These are phyloP conservation scores for Eucidaris tribuloides DNA, from an alignment of 35 echinoderm and acorn worm genomes.

Conservation along the genomic window DNA sequence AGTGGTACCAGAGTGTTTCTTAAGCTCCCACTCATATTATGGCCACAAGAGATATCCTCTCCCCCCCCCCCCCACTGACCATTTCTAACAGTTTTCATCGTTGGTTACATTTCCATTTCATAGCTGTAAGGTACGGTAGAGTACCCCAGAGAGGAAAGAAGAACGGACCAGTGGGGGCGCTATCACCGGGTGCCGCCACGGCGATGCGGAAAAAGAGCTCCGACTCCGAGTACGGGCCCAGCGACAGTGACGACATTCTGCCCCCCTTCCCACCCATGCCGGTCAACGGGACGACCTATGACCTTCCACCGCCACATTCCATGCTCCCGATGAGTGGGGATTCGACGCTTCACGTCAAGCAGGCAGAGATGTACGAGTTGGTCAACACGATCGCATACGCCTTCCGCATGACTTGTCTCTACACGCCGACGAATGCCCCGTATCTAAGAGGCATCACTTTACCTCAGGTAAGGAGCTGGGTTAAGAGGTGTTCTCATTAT, in stretches of 20 bases:
- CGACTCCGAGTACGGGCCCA: slow-evolving; percentile 80
- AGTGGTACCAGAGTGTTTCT: no score
- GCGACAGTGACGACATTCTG: slow-evolving; percentile 75
- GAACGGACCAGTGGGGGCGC: slow-evolving; percentile 50
- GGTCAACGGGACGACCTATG: slow-evolving; percentile 58
- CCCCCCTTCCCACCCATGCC: slow-evolving; percentile 50
- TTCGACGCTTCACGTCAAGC: slow-evolving; percentile 70
- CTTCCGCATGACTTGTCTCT: slow-evolving; percentile 96
- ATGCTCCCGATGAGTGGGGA: slow-evolving; percentile 32
- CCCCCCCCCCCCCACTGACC: no score
- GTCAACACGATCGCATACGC: slow-evolving; percentile 92
- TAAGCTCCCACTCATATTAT: no score
- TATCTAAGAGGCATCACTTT: slow-evolving; percentile 95
- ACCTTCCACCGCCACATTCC: slow-evolving; percentile 52
- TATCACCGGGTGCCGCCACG: slow-evolving; percentile 34
- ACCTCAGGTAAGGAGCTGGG: slow-evolving; percentile 80
- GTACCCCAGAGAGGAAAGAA: slow-evolving; percentile 87
- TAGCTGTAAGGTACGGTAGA: slow-evolving; percentile 92
- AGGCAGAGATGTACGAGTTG: slow-evolving; percentile 95
- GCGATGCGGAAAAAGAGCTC: slow-evolving; percentile 87
- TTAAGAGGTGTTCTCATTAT: no score
- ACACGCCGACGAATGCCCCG: slow-evolving; percentile 80
- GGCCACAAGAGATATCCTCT: no score
- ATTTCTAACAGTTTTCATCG: no score
- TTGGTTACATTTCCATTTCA: slow-evolving; percentile 9